phyloP scores from a whole-genome alignment of 1,140 invertebrate genomes.

The Drosophila nigrodunni region DNA sequence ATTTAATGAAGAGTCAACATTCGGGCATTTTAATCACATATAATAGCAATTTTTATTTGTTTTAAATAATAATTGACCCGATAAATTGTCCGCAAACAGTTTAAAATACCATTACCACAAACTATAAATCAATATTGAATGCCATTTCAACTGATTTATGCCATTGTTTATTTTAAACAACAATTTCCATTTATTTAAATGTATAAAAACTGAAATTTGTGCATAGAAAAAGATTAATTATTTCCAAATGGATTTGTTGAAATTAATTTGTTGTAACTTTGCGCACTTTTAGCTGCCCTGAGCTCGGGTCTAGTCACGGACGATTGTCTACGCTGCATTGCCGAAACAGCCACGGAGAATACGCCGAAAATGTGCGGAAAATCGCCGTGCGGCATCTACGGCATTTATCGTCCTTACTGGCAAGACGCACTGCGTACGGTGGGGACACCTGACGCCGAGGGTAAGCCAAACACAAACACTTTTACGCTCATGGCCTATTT shows the following conservation, averaged over 20 bases:
- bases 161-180: too few relatives aligned
- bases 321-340: slow-evolving; percentile 62
- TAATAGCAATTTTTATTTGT: too few relatives aligned
- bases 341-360: slow-evolving; percentile 46
- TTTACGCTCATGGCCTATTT: slow-evolving; percentile 7
- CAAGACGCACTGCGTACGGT: slow-evolving; percentile 48
- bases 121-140: too few relatives aligned
- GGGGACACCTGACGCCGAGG: neutral
- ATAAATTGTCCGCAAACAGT: too few relatives aligned
- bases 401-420: slow-evolving; percentile 72
- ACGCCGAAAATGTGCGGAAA: slow-evolving; percentile 40
- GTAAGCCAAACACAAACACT: slow-evolving; percentile 31
- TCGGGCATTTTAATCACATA: too few relatives aligned
- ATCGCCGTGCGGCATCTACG: slow-evolving; percentile 66
- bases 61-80: too few relatives aligned
- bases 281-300: slow-evolving; percentile 7
- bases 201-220: neutral
- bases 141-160: too few relatives aligned
- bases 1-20: too few relatives aligned
- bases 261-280: neutral
- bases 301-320: slow-evolving; percentile 1
- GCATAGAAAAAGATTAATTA: neutral
- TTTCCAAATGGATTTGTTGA: neutral
- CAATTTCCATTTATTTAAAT: too few relatives aligned
- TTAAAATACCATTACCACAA: too few relatives aligned